phyloP scores from a whole-genome alignment of 2,797 vertebrate species.

The Picus viridis region DNA sequence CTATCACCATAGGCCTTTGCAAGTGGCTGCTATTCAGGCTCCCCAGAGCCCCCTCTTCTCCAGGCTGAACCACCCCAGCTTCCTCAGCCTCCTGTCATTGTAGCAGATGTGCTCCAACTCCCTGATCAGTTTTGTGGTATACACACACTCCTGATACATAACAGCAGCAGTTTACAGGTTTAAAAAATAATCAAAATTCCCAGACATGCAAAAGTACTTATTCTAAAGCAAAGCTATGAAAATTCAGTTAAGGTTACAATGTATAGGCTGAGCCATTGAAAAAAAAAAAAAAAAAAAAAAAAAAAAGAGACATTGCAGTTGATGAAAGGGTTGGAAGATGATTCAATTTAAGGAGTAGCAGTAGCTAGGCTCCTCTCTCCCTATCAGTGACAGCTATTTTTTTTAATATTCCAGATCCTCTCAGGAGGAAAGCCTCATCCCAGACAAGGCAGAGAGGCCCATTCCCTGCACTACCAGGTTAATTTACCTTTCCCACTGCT shows the following conservation, averaged over 20 bases:
- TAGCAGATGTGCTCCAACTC: too few relatives aligned
- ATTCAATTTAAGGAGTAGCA: background rate
- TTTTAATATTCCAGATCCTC: background rate
- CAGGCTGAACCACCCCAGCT: too few relatives aligned
- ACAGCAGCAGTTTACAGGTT: background rate
- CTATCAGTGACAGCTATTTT: background rate
- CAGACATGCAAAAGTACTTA: background rate
- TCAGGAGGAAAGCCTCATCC: background rate
- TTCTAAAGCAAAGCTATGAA: background rate
- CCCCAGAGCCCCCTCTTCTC: too few relatives aligned
- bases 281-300: background rate
- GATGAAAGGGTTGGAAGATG: background rate
- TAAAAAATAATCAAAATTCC: background rate
- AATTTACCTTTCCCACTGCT: background rate
- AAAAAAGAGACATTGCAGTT: background rate
- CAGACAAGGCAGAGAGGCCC: background rate
- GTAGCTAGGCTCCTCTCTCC: background rate
- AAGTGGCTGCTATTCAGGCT: too few relatives aligned
- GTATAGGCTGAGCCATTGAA: background rate
- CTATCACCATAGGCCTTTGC: too few relatives aligned
- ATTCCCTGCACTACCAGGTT: background rate
- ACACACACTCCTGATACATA: background rate
- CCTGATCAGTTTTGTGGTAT: too few relatives aligned
- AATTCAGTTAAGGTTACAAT: background rate
- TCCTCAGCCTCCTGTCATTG: too few relatives aligned